phyloP scores from a whole-genome alignment of 1,140 invertebrate genomes.

The Pogonognathellus flavescens region DNA sequence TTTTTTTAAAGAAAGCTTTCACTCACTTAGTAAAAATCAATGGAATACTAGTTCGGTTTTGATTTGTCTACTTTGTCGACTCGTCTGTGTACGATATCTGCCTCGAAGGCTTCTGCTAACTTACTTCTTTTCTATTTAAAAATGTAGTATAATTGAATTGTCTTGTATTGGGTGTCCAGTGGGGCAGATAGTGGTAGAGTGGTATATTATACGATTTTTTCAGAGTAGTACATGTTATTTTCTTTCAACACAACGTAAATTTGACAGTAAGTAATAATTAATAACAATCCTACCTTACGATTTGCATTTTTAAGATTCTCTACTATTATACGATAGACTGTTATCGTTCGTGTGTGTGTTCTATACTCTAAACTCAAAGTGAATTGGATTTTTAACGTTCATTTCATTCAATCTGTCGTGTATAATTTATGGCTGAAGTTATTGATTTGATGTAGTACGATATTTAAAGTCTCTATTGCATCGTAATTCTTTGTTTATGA shows the following conservation, averaged over 20 bases:
- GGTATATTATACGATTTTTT: too few relatives aligned
- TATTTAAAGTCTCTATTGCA: slow-evolving; percentile 47
- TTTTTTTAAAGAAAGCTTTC: not conserved
- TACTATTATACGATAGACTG: too few relatives aligned
- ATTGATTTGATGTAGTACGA: slow-evolving; percentile 31
- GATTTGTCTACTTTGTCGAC: slow-evolving; percentile 32
- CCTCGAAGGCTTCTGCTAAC: too few relatives aligned
- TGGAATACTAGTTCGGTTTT: slow-evolving; percentile 43
- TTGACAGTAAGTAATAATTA: too few relatives aligned
- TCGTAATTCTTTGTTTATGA: slow-evolving; percentile 44
- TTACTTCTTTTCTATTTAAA: too few relatives aligned
- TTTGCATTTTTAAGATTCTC: too few relatives aligned
- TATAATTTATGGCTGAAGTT: slow-evolving; percentile 23
- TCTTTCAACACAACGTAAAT: too few relatives aligned
- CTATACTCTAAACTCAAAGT: too few relatives aligned
- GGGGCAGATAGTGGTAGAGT: not conserved
- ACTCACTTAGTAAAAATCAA: not conserved
- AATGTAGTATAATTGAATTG: not conserved
- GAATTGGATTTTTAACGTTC: not conserved
- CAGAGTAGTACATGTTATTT: too few relatives aligned
- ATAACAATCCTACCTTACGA: too few relatives aligned
- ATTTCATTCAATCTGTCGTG: not conserved
- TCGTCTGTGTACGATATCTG: not conserved
- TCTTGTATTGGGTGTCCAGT: not conserved
- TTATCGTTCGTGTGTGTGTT: too few relatives aligned